Evolutionary conservation across 2,888 invertebrate genomes (phyloP).

Genomic region (Sthenelais limicola): DNA sequence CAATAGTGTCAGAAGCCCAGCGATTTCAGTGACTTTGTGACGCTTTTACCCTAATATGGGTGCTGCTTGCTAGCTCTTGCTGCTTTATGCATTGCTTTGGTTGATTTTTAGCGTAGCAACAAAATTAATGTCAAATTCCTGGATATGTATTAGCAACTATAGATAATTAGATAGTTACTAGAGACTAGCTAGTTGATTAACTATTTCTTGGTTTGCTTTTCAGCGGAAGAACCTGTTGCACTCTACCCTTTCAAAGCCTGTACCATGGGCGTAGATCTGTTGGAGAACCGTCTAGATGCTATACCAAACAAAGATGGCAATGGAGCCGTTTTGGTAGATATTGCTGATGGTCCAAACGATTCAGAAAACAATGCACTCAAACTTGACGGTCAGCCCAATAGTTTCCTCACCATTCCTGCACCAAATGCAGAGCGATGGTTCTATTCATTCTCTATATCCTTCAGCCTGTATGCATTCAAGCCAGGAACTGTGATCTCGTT

Average conservation of each 20-base stretch:
- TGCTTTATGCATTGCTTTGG: too few relatives aligned
- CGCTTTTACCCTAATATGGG: too few relatives aligned
- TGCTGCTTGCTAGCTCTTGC: too few relatives aligned
- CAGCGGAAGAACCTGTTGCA: slow-evolving; percentile 6
- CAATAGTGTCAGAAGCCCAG: too few relatives aligned
- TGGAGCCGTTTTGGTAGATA: background rate
- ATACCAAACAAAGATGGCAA: background rate
- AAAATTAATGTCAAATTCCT: too few relatives aligned
- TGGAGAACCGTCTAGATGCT: background rate
- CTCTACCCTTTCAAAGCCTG: slow-evolving; percentile 7
- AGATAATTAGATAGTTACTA: too few relatives aligned
- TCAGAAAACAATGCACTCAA: background rate
- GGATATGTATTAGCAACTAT: too few relatives aligned
- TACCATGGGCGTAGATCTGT: slow-evolving; percentile 14
- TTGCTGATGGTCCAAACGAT: background rate
- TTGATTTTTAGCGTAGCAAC: too few relatives aligned
- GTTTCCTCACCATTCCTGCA: background rate
- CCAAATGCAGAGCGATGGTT: slow-evolving; percentile 6
- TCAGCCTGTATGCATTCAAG: background rate
- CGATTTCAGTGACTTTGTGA: too few relatives aligned
- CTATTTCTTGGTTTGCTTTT: too few relatives aligned
- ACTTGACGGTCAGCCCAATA: background rate
- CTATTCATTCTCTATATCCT: slow-evolving; percentile 7
- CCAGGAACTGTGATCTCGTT: background rate
- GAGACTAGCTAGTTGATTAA: too few relatives aligned